phyloP scores from a whole-genome alignment of 2,888 invertebrate genomes.

The Hydrotaea cyrtoneurina region DNA sequence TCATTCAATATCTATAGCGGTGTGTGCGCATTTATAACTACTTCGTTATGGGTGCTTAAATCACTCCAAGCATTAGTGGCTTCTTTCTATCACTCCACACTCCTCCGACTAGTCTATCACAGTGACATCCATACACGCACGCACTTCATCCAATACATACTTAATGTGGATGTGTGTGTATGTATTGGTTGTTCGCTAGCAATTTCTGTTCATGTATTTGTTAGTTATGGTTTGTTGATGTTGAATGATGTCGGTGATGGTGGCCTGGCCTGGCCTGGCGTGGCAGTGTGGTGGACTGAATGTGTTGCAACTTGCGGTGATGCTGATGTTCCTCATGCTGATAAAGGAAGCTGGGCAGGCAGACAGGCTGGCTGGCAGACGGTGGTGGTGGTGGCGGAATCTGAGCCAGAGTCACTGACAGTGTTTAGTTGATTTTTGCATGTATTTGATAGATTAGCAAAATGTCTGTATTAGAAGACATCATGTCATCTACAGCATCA shows the following conservation, averaged over 20 bases:
- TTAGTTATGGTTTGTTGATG: constrained; percentile 64
- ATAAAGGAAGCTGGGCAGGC: too few species aligned
- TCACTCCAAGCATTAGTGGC: constrained; percentile 58
- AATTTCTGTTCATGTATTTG: constrained; percentile 35
- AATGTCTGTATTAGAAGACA: constrained; percentile 62
- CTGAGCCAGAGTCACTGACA: background rate
- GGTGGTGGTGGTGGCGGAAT: background rate
- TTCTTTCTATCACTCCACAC: constrained; percentile 57
- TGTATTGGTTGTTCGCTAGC: too few species aligned
- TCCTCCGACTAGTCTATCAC: background rate
- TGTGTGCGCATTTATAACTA: constrained; percentile 34
- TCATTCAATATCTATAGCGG: background rate
- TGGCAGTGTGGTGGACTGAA: background rate
- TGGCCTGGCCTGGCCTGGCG: background rate
- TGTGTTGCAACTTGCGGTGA: constrained; percentile 14
- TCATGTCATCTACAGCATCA: constrained; percentile 61
- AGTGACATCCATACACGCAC: background rate
- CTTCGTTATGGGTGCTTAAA: constrained; percentile 64
- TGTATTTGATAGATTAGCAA: constrained; percentile 65
- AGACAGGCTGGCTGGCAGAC: too few species aligned
- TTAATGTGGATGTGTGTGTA: constrained; percentile 34
- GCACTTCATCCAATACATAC: too few species aligned
- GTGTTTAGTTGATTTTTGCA: constrained; percentile 51
- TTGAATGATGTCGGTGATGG: constrained; percentile 32
- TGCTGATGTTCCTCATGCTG: background rate